Evolutionary conservation across 1,140 invertebrate genomes (phyloP), one percentile per base, ranked within the genome.

Genomic region (Cotesia typhae): DNA sequence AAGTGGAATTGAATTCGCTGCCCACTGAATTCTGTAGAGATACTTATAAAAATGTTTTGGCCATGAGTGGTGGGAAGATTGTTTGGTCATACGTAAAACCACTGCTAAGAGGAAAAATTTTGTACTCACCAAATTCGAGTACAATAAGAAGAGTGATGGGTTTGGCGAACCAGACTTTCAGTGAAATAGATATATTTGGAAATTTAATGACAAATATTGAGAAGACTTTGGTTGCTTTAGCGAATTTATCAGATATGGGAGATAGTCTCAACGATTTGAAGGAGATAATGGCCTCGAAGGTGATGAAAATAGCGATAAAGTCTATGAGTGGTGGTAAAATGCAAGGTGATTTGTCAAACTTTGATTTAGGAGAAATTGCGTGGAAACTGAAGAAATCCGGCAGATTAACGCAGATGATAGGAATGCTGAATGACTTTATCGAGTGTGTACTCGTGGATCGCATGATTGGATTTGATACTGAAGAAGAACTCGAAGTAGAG

Each of bases 61-160:
- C 79, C 3, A 88, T 90, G 76, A 87, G 87, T 9, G 90, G 88
- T 10, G 91, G 91, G 1, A 92, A 92, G 77, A 90, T 92, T 12
- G 83, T 91, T 17, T 92, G 91, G 91, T 90, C 89, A 7, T 90
- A 90, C 71, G 85, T 91, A 4, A 92, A 92, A 74, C 91, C 91
- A 0, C 82, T 92, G 9, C 81, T 92, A 37, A 88, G 91, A 75
- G 91, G 91, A 4, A 89, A 87, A 64, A 91, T 92, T 51, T 79
- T 92, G 0, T 92, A 91, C 74, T 89, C 89, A 0, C 91, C 91
- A 0, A 75, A 85, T 5, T 88, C 82, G 4, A 82, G 80, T 0
- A 75, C 81, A 1, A 88, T 90, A 1, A 75, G 83, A 9, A 84
- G 82, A 20, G 88, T 92, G 52, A 88, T 92, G 75, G 77, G 83